Conservation (phyloP, 2,888 invertebrate species). For the Ephialtes manifestator region DNA sequence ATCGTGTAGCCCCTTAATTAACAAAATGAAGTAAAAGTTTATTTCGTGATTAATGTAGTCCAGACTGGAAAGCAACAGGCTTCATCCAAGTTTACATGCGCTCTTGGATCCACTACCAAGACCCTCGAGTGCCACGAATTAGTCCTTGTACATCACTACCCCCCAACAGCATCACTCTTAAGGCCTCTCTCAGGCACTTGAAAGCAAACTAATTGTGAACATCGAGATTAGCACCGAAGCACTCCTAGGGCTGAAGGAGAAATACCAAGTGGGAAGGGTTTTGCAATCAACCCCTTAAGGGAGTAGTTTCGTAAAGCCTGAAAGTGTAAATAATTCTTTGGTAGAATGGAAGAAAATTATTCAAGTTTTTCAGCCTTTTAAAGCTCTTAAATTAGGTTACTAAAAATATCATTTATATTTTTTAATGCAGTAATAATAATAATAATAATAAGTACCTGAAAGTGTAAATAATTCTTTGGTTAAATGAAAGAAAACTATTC, state of each 20-base stretch:
- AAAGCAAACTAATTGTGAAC: conserved; percentile 45
- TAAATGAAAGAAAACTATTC: too few relatives aligned
- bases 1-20: not conserved
- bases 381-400: not conserved
- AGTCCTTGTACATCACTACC: conserved; percentile 13
- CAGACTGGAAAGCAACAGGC: conserved; percentile 4
- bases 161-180: conserved; percentile 16
- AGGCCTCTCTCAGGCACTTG: conserved; percentile 23
- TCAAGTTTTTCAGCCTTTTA: not conserved
- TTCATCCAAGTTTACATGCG: not conserved
- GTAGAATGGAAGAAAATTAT: not conserved
- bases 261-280: conserved; percentile 1
- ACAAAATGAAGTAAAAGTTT: not conserved
- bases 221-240: conserved; percentile 34
- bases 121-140: conserved; percentile 24
- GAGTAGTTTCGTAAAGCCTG: not conserved
- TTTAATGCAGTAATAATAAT: not conserved
- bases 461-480: too few relatives aligned
- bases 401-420: not conserved
- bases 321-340: not conserved
- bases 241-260: conserved; percentile 4
- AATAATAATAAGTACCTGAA: not conserved
- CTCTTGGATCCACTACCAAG: not conserved
- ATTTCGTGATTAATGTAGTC: not conserved
- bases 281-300: conserved; percentile 4